phyloP scores from a whole-genome alignment of 92 coral and sea anemone genomes.

The Palythoa caribaeorum region DNA sequence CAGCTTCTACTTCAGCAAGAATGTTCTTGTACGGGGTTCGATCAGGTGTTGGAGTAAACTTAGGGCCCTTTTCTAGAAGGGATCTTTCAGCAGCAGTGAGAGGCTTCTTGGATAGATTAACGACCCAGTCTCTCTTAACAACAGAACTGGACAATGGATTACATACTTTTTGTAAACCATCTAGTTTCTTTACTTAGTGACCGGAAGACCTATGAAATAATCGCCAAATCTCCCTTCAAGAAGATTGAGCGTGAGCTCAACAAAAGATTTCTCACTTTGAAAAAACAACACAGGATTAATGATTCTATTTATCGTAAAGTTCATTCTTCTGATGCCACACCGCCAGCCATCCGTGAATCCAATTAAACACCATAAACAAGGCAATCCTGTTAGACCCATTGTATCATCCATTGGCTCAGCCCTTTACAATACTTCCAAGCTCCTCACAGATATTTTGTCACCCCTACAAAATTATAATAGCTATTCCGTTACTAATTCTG shows the following conservation, averaged over 20 bases:
- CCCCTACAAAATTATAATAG: background rate
- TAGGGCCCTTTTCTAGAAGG: slow-evolving; percentile 7
- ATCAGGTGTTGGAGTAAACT: no score
- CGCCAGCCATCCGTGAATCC: background rate
- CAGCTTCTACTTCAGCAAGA: slow-evolving; percentile 44
- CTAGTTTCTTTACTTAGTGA: no score
- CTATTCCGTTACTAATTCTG: background rate
- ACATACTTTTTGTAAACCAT: no score
- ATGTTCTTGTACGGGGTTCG: background rate
- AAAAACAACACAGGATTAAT: background rate
- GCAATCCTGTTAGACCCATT: background rate
- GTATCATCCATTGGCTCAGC: slow-evolving; percentile 47
- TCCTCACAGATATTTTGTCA: background rate
- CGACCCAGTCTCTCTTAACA: no score
- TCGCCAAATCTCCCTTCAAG: no score
- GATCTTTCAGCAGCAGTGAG: background rate
- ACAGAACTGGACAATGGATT: no score
- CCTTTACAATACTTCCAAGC: slow-evolving; percentile 23
- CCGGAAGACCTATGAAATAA: no score
- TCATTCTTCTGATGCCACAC: slow-evolving; percentile 4
- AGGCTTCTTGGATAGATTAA: background rate
- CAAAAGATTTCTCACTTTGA: background rate
- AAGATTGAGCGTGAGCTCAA: no score
- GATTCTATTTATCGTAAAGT: background rate
- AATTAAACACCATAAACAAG: background rate